These are phyloP conservation scores for Aleiodes testaceus DNA, from an alignment of 2,888 invertebrate genomes.

Conservation along the genomic window DNA sequence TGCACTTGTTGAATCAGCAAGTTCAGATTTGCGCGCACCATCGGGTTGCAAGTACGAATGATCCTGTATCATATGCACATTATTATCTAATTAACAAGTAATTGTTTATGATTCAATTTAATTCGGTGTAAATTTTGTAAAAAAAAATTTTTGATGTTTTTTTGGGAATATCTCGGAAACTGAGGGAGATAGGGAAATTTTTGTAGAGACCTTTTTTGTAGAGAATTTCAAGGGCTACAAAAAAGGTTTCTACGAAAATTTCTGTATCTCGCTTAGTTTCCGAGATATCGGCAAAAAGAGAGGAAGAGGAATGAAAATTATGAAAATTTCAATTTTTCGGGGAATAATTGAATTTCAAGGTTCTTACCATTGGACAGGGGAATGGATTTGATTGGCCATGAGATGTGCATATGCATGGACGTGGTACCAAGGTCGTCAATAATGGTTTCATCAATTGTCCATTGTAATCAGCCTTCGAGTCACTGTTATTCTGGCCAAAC, in stretches of 20 bases:
- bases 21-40: constrained; percentile 1
- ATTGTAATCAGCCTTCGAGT: background rate
- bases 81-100: background rate
- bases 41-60: background rate
- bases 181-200: too few relatives aligned
- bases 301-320: too few relatives aligned
- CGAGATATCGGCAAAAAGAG: too few relatives aligned
- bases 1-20: constrained; percentile 4
- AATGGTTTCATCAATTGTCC: background rate
- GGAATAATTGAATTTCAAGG: background rate
- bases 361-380: background rate
- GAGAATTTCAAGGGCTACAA: too few relatives aligned
- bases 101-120: too few relatives aligned
- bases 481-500: background rate
- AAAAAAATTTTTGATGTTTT: too few relatives aligned
- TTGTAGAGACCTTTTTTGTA: too few relatives aligned
- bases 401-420: background rate
- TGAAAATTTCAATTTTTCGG: too few relatives aligned
- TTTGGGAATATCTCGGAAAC: too few relatives aligned
- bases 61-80: background rate
- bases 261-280: too few relatives aligned
- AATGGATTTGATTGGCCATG: background rate
- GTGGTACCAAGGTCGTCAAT: background rate
- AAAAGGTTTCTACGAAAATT: too few relatives aligned
- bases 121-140: too few relatives aligned